Conservation (phyloP, 2,113 vertebrate genomes). For the Marcusenius ussheri region DNA sequence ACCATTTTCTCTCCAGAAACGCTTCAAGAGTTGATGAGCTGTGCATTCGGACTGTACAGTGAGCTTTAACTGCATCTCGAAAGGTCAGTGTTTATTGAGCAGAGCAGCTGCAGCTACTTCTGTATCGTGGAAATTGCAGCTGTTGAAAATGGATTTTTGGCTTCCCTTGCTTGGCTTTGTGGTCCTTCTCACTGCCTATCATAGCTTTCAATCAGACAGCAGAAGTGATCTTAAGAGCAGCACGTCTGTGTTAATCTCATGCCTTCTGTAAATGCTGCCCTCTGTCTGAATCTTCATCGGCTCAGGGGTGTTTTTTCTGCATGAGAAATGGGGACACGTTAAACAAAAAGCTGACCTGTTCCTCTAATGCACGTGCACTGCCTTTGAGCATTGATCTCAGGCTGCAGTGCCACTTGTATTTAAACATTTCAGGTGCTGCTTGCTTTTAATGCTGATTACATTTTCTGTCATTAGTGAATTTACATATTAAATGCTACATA, state of each 20-base stretch:
- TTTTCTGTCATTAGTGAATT: background rate
- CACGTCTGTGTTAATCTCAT: conserved; percentile 30
- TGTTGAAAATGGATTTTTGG: conserved; percentile 68
- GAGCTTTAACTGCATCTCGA: conserved; percentile 37
- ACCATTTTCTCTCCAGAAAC: background rate
- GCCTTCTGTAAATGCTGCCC: background rate
- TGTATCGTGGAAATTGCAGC: background rate
- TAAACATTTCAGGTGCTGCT: background rate
- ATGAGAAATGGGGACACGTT: background rate
- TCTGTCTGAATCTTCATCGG: background rate
- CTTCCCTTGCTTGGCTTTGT: conserved; percentile 64
- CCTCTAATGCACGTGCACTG: background rate
- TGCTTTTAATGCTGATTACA: background rate
- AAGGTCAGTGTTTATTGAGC: background rate
- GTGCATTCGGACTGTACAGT: background rate
- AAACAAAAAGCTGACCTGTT: background rate
- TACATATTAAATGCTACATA: background rate
- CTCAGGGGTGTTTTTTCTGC: background rate
- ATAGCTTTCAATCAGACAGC: conserved; percentile 39
- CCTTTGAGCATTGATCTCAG: background rate
- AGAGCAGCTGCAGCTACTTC: background rate
- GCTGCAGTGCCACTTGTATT: background rate
- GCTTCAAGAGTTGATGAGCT: background rate
- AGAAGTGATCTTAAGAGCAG: conserved; percentile 49
- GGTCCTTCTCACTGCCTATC: conserved; percentile 51